phyloP scores from a whole-genome alignment of 2,888 invertebrate species.

The Perdita meconis region DNA sequence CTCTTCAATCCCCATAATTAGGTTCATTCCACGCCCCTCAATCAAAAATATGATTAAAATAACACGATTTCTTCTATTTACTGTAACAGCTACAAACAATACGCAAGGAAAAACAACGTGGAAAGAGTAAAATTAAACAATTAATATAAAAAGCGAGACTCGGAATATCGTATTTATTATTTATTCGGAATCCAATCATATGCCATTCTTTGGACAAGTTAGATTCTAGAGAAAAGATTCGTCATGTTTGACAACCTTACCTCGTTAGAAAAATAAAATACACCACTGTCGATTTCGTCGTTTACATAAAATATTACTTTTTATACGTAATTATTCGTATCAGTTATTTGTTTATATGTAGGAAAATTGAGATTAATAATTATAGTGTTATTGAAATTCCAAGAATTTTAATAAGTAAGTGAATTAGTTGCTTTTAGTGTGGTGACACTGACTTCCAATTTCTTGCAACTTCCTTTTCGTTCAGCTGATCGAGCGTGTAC shows the following conservation, averaged over 20 bases:
- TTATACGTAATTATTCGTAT: not conserved
- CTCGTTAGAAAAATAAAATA: not conserved
- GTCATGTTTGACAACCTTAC: not conserved
- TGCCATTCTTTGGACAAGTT: conserved; percentile 38
- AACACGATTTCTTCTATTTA: too few relatives aligned
- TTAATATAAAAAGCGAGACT: conserved; percentile 8
- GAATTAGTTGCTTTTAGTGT: conserved; percentile 23
- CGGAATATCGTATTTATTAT: conserved; percentile 9
- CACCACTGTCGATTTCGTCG: not conserved
- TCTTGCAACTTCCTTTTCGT: conserved; percentile 69
- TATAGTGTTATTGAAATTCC: not conserved
- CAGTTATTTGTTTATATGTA: conserved; percentile 6
- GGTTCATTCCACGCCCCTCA: too few relatives aligned
- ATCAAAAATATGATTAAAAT: too few relatives aligned
- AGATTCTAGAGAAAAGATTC: not conserved
- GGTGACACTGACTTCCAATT: conserved; percentile 51
- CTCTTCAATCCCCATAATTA: too few relatives aligned
- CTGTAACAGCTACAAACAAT: too few relatives aligned
- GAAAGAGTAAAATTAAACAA: conserved; percentile 16
- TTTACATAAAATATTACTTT: not conserved
- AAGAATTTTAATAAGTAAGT: conserved; percentile 14
- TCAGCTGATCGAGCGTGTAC: conserved; percentile 73
- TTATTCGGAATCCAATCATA: conserved; percentile 40
- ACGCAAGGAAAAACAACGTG: not conserved
- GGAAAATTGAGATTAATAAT: conserved; percentile 17